Evolutionary conservation across 2,113 vertebrate species (phyloP).

Genomic region (Eulemur macaco): DNA sequence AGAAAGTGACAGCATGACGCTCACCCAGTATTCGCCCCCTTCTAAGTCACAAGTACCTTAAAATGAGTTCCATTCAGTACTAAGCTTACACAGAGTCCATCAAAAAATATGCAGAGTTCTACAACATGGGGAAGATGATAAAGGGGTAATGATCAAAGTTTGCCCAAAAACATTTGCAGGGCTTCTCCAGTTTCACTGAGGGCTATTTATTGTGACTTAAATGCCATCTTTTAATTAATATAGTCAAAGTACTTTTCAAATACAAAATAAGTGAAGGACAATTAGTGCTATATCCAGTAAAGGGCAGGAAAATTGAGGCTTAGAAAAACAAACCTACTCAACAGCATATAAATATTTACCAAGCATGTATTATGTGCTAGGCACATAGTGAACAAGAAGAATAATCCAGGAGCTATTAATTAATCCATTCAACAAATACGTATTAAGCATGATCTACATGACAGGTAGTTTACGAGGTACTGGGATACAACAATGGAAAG

Average conservation of each 20-base stretch:
- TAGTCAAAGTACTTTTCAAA: background rate
- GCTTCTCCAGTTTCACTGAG: background rate
- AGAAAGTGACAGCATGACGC: background rate
- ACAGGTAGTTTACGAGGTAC: background rate
- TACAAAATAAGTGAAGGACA: constrained; percentile 3
- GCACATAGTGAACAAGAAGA: background rate
- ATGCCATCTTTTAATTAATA: constrained; percentile 31
- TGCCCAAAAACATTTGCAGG: background rate
- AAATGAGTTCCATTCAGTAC: constrained; percentile 8
- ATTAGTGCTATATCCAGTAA: background rate
- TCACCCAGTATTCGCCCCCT: background rate
- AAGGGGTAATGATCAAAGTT: background rate
- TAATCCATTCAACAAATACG: background rate
- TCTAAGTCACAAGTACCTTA: background rate
- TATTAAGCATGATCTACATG: background rate
- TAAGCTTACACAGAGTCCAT: background rate
- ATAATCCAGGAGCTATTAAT: background rate
- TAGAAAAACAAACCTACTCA: constrained; percentile 1
- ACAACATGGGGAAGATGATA: background rate
- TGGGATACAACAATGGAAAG: background rate
- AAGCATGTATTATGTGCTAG: background rate
- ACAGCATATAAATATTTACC: background rate
- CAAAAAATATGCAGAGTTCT: background rate
- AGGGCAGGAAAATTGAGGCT: background rate
- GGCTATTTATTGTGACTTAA: constrained; percentile 14